Percentiles rank a stretch among this genome's conserved stretches.
These are phyloP conservation scores for Sebastes ruberrimus DNA, from an alignment of 2,797 vertebrate species.

Conservation along the genomic window DNA sequence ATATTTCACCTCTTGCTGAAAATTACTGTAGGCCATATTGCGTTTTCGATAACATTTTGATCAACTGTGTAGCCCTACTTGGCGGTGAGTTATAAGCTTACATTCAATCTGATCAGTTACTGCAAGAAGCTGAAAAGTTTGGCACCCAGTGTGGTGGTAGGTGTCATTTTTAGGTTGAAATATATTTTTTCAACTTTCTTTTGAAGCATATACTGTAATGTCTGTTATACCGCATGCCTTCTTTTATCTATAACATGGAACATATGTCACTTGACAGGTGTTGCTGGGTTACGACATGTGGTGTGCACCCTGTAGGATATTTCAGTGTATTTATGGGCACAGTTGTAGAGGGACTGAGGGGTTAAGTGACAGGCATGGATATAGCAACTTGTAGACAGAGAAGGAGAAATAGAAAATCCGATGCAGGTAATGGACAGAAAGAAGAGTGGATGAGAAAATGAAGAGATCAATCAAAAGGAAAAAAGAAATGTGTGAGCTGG, in stretches of 20 bases:
- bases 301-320: constrained; percentile 23
- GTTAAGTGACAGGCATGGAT: constrained; percentile 16
- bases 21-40: no score
- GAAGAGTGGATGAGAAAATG: background rate
- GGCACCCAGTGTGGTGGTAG: background rate
- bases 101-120: background rate
- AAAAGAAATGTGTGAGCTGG: constrained; percentile 18
- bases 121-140: background rate
- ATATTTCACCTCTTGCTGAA: no score
- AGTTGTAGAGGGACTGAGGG: background rate
- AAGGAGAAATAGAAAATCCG: background rate
- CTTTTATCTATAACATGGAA: constrained; percentile 31
- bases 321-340: constrained; percentile 22
- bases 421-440: background rate
- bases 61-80: background rate
- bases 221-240: background rate
- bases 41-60: no score
- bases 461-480: constrained; percentile 10
- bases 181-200: background rate
- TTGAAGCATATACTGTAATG: background rate
- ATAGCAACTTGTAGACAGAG: background rate
- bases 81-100: background rate
- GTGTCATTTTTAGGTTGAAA: background rate
- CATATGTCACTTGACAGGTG: constrained; percentile 36
- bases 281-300: constrained; percentile 29